Conservation (phyloP, 2,888 invertebrate genomes). For the Acrocyrtus sp. region DNA sequence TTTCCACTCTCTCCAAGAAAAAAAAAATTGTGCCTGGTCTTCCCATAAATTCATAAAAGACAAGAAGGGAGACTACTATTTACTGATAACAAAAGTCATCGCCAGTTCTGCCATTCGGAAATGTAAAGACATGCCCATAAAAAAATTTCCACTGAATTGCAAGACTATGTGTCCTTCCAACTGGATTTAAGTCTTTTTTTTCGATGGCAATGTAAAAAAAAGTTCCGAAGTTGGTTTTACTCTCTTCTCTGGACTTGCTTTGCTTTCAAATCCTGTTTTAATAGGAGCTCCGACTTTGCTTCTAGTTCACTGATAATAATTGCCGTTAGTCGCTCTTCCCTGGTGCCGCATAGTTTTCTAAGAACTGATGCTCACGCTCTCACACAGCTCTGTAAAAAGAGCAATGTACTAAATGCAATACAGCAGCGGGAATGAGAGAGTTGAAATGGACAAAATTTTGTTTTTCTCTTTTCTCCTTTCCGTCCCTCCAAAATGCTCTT, state of each 20-base stretch:
- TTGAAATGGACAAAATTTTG: conserved; percentile 10
- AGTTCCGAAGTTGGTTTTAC: no score
- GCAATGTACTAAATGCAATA: no score
- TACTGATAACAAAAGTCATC: conserved; percentile 20
- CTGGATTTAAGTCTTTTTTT: neutral
- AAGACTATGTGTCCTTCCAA: no score
- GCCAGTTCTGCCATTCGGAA: neutral
- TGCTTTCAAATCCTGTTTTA: neutral
- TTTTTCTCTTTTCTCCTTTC: conserved; percentile 3
- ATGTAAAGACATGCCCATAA: no score
- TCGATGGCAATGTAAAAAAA: neutral
- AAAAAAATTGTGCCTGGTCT: conserved; percentile 15
- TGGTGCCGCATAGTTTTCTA: no score
- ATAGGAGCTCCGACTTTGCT: no score
- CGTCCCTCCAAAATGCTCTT: no score
- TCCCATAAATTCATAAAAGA: conserved; percentile 35
- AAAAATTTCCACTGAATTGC: neutral
- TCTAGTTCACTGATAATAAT: conserved; percentile 28
- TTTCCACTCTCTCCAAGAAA: neutral
- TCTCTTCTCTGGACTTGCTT: no score
- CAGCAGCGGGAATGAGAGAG: no score
- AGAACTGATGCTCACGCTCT: neutral
- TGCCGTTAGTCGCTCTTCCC: conserved; percentile 1
- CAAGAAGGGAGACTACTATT: conserved; percentile 4
- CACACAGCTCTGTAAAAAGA: neutral